Base-by-base conservation (phyloP, 2,113 vertebrate genomes). In the Antigone vipio region DNA sequence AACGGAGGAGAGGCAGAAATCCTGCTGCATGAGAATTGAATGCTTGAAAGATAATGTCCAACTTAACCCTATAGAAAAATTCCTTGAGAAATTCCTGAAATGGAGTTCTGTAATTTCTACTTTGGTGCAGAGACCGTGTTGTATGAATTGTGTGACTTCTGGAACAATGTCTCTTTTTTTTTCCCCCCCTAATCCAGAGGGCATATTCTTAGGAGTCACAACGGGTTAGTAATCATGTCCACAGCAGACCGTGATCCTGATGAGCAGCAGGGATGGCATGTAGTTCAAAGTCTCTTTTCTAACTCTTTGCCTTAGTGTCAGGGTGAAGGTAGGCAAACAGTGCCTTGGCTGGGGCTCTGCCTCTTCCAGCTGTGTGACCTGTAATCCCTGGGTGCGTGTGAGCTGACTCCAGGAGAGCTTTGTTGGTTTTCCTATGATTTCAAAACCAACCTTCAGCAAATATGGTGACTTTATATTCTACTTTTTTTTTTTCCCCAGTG, bases 271-370 rank as follows among this genome's bases (percentile, higher is more conserved):
- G 26, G 50, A 23, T n/a, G 49, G 62, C 58, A 45, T 10, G 30
- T 72, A 88, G 85, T 92, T 94, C 85, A 92, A 88, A 94, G 90
- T 73, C 94, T 92, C 62, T 93, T 85, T 90, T 64, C 66, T 44
- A 72, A 88, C 85, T 75, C 35, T 59, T 13, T 95, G 68, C 76
- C 2, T 9, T 62, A 26, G 72, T 59, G 72, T 93, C 91, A 95
- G 83, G 79, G 72, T 86, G 94, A 93, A 38, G 3, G 7, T 53
- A 69, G 63, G 63, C 88, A 92, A 92, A 93, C 75, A 73, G 34
- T 60, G 30, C 78, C 45, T 89, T 44, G 30, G 30, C 58, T 88
- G 71, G 92, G 74, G 34, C 85, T 90, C 74, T 94, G 44, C 71
- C 34, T 94, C 1, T 3, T 79, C 67, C 72, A 88, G 0, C 44